A percentile compares a stretch with the other conserved stretches of the same genome.
Conservation (phyloP, 2,797 vertebrate species). For the Enteromius trimaculatus region DNA sequence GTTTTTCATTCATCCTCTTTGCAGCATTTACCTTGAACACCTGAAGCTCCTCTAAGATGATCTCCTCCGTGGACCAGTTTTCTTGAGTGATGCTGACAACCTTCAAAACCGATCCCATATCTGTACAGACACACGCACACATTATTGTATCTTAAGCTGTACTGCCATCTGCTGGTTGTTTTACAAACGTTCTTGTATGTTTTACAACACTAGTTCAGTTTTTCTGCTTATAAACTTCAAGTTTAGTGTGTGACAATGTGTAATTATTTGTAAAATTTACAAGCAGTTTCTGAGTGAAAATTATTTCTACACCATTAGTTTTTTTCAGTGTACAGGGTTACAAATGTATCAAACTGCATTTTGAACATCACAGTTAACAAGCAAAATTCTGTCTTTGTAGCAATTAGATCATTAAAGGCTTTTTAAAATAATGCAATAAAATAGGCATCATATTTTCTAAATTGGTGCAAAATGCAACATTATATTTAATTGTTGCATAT, state of each 20-base stretch:
- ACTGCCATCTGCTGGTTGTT: slow-evolving; percentile 70
- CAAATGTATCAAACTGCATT: background rate
- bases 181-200: background rate
- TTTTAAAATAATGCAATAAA: background rate
- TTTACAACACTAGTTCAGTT: background rate
- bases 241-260: background rate
- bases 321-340: background rate
- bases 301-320: background rate
- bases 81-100: slow-evolving; percentile 95
- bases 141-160: slow-evolving; percentile 13
- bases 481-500: background rate
- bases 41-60: slow-evolving; percentile 93
- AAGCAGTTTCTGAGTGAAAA: background rate
- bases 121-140: slow-evolving; percentile 68
- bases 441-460: too few species aligned
- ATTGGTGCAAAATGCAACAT: background rate
- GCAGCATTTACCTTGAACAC: slow-evolving; percentile 86
- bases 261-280: background rate
- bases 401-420: background rate
- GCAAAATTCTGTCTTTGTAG: background rate
- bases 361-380: background rate
- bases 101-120: slow-evolving; percentile 90
- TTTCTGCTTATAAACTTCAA: background rate
- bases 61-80: slow-evolving; percentile 91
- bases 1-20: slow-evolving; percentile 7